phyloP scores from a whole-genome alignment of 2,797 vertebrate genomes.

The Bradypodion ventrale region DNA sequence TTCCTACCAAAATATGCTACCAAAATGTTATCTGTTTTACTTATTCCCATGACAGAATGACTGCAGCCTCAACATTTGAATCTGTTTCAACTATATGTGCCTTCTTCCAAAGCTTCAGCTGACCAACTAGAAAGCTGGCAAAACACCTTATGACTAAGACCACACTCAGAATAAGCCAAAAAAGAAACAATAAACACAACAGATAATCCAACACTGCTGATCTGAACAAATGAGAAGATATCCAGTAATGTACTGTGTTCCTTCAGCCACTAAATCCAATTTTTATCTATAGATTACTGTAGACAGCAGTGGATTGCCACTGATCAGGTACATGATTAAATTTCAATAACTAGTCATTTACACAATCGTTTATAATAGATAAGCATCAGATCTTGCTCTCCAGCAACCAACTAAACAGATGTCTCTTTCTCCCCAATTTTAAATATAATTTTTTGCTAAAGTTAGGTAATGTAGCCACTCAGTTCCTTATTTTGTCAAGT shows the following conservation, averaged over 20 bases:
- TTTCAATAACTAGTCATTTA: constrained; percentile 10
- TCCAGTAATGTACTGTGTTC: constrained; percentile 27
- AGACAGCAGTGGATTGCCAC: neutral
- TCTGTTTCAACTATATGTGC: neutral
- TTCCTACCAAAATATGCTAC: neutral
- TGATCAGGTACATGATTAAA: constrained; percentile 5
- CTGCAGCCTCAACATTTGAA: neutral
- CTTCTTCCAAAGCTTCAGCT: neutral
- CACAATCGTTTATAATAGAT: constrained; percentile 26
- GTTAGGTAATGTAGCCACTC: neutral
- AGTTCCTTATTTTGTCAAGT: constrained; percentile 31
- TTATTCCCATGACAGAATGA: neutral
- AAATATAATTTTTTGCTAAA: constrained; percentile 6
- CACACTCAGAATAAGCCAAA: constrained; percentile 11
- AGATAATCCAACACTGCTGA: constrained; percentile 38
- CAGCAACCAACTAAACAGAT: constrained; percentile 38
- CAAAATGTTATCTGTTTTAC: constrained; percentile 9
- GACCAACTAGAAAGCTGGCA: constrained; percentile 9
- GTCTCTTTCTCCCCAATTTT: constrained; percentile 41
- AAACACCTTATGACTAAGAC: constrained; percentile 6
- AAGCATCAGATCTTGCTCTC: constrained; percentile 43
- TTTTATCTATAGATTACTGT: constrained; percentile 7
- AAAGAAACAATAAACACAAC: constrained; percentile 47
- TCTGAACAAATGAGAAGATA: constrained; percentile 5
- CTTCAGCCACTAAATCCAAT: neutral